phyloP scores from a whole-genome alignment of 2,888 invertebrate genomes.

The Watsonalla cultraria region DNA sequence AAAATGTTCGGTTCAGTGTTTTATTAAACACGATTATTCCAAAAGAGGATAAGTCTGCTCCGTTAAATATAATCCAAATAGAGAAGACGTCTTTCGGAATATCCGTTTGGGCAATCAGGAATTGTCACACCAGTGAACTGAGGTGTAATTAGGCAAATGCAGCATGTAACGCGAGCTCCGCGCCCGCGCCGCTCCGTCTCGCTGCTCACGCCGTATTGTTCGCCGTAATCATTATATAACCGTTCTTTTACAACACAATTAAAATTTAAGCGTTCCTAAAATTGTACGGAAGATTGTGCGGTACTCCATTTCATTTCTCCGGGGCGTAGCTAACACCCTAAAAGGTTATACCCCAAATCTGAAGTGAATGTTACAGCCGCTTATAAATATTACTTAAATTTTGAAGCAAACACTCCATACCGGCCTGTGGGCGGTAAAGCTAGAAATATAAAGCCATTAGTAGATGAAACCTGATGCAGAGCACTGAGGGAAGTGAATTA shows the following conservation, averaged over 20 bases:
- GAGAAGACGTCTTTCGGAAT: constrained; percentile 50
- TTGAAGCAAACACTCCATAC: constrained; percentile 19
- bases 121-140: constrained; percentile 67
- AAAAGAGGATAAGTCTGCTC: constrained; percentile 37
- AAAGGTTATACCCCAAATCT: constrained; percentile 47
- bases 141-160: constrained; percentile 74
- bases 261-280: constrained; percentile 75
- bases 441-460: constrained; percentile 35
- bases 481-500: constrained; percentile 28
- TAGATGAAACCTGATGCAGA: constrained; percentile 30
- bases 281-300: constrained; percentile 58
- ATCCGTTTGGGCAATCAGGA: constrained; percentile 63
- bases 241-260: constrained; percentile 74
- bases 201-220: constrained; percentile 54
- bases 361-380: constrained; percentile 34
- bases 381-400: constrained; percentile 30
- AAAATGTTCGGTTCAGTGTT: constrained; percentile 44
- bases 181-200: constrained; percentile 19
- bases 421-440: constrained; percentile 18
- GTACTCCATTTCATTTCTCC: constrained; percentile 61
- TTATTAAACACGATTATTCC: constrained; percentile 39
- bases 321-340: constrained; percentile 50
- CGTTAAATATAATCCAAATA: constrained; percentile 43
- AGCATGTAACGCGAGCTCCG: constrained; percentile 60
- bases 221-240: constrained; percentile 73